phyloP scores from a whole-genome alignment of 2,113 vertebrate species.

The Terrapene triunguis region DNA sequence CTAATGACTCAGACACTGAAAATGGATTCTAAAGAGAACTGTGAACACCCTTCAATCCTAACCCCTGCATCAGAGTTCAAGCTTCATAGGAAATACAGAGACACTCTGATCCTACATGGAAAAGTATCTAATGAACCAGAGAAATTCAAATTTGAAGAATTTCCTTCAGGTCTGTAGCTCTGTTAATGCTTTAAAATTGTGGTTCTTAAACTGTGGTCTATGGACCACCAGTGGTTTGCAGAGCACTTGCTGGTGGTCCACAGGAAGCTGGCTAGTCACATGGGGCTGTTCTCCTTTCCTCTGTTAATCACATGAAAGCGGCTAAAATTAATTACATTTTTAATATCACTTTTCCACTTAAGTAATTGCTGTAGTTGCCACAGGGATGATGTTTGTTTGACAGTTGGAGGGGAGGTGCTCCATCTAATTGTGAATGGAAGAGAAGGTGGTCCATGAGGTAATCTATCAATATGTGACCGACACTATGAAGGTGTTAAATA shows the following conservation, averaged over 20 bases:
- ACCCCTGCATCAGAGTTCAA: slow-evolving; percentile 85
- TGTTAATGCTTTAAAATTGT: not conserved
- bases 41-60: slow-evolving; percentile 63
- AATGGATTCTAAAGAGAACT: slow-evolving; percentile 83
- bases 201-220: not conserved
- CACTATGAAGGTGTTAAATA: not conserved
- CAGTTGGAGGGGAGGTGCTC: not conserved
- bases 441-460: not conserved
- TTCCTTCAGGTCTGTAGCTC: slow-evolving; percentile 84
- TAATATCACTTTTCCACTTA: not conserved
- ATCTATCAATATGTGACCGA: not conserved
- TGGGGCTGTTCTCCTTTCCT: not conserved
- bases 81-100: slow-evolving; percentile 89
- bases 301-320: not conserved
- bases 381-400: not conserved
- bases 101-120: slow-evolving; percentile 94
- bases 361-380: not conserved
- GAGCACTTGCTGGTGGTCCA: not conserved
- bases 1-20: slow-evolving; percentile 95
- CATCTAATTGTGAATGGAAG: not conserved
- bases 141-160: slow-evolving; percentile 82
- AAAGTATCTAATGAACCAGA: slow-evolving; percentile 83
- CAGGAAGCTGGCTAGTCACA: not conserved
- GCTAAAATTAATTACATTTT: not conserved
- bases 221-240: not conserved